phyloP scores from a whole-genome alignment of 2,797 vertebrate genomes.

The Dallia pectoralis region DNA sequence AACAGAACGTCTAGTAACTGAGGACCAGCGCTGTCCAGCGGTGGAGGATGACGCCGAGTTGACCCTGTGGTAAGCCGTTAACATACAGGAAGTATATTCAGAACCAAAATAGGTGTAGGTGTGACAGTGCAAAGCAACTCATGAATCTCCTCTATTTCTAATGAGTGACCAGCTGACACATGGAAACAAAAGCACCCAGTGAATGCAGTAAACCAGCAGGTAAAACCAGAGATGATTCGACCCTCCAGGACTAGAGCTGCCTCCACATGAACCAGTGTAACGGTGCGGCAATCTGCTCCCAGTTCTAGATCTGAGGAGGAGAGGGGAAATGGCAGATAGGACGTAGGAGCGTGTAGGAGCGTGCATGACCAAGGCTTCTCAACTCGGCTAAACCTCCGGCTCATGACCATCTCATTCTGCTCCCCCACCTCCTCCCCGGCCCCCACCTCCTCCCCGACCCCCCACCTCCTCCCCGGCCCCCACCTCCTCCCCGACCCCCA shows the following conservation, averaged over 20 bases:
- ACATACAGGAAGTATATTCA: not conserved
- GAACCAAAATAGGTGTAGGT: not conserved
- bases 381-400: constrained; percentile 27
- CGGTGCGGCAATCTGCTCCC: no score
- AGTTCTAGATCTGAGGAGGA: constrained; percentile 9
- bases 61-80: not conserved
- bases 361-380: constrained; percentile 13
- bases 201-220: no score
- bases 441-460: no score
- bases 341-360: constrained; percentile 42
- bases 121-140: not conserved
- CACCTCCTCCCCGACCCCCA: no score
- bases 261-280: no score
- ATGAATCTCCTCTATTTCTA: no score
- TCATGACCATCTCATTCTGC: constrained; percentile 70
- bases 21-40: not conserved
- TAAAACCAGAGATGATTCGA: not conserved
- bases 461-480: no score
- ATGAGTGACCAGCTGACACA: no score
- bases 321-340: not conserved
- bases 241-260: constrained; percentile 21
- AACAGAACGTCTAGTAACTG: not conserved
- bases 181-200: no score
- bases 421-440: constrained; percentile 29
- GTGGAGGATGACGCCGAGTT: not conserved